Evolutionary conservation across 2,888 invertebrate species (phyloP).

Genomic region (Helobdella robusta): DNA sequence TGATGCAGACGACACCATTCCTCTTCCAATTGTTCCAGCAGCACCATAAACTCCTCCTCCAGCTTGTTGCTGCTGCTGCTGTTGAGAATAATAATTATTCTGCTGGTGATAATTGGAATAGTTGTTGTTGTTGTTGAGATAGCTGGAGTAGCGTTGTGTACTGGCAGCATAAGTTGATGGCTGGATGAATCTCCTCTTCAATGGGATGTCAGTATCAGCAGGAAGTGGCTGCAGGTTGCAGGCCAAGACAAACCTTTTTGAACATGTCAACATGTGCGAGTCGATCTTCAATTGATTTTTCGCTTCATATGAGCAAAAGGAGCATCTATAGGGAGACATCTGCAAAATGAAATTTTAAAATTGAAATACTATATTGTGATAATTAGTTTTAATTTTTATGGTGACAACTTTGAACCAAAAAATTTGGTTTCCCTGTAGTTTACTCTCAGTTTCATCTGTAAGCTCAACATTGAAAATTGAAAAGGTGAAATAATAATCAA

Average conservation of each 20-base stretch:
- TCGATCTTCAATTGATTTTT: constrained; percentile 29
- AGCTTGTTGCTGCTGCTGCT: too few relatives aligned
- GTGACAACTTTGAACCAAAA: too few relatives aligned
- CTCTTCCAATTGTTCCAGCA: too few relatives aligned
- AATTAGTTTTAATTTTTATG: too few relatives aligned
- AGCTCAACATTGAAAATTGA: too few relatives aligned
- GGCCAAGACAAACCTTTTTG: constrained; percentile 26
- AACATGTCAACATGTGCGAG: constrained; percentile 26
- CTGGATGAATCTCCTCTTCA: constrained; percentile 21
- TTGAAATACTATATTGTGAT: too few relatives aligned
- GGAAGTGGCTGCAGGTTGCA: constrained; percentile 30
- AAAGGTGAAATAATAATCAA: too few relatives aligned
- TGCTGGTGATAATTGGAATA: constrained; percentile 6
- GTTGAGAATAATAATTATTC: too few relatives aligned
- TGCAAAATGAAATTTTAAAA: constrained; percentile 10
- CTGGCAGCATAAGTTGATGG: constrained; percentile 8
- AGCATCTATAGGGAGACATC: constrained; percentile 24
- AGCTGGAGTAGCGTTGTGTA: constrained; percentile 20
- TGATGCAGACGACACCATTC: too few relatives aligned
- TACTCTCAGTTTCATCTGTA: too few relatives aligned
- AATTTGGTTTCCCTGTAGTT: too few relatives aligned
- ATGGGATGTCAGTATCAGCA: constrained; percentile 29
- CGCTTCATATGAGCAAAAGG: constrained; percentile 29
- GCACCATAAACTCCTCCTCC: too few relatives aligned
- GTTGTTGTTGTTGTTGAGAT: constrained; percentile 13